These are phyloP conservation scores for Anguilla anguilla DNA, from an alignment of 2,797 vertebrate genomes.

Conservation along the genomic window DNA sequence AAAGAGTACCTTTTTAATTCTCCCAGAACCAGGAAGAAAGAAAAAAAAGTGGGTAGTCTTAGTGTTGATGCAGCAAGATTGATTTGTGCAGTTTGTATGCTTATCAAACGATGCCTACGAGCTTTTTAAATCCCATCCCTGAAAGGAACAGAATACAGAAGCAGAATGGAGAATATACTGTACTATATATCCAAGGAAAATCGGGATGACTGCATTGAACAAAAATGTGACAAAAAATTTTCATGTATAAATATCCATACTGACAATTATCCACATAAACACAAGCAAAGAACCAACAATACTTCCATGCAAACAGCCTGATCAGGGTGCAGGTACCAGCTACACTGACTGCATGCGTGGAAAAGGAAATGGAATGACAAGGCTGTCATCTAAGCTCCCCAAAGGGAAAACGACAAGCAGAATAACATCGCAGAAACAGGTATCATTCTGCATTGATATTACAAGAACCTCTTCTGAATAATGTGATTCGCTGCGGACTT, in stretches of 20 bases:
- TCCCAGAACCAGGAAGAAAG: not conserved
- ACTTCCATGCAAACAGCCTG: slow-evolving; percentile 11
- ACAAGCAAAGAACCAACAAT: not conserved
- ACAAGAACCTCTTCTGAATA: not conserved
- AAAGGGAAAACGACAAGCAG: not conserved
- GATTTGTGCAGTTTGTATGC: not conserved
- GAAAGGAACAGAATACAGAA: not conserved
- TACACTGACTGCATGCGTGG: slow-evolving; percentile 58
- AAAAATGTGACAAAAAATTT: not conserved
- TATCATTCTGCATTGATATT: not conserved
- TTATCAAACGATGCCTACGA: not conserved
- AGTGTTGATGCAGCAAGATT: not conserved
- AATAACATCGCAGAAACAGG: not conserved
- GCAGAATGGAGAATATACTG: not conserved
- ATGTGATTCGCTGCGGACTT: not conserved
- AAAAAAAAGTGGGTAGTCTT: not conserved
- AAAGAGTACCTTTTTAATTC: not conserved
- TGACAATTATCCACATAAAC: not conserved
- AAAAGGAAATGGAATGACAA: not conserved
- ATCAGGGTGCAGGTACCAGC: slow-evolving; percentile 71
- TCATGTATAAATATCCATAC: not conserved
- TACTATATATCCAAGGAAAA: not conserved
- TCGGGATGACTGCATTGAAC: too few relatives aligned
- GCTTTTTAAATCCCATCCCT: not conserved
- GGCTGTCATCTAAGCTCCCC: not conserved